A percentile compares a stretch with the other conserved stretches of the same genome.
Evolutionary conservation across 1,140 invertebrate species (phyloP).

Genomic region (Argopecten irradians): DNA sequence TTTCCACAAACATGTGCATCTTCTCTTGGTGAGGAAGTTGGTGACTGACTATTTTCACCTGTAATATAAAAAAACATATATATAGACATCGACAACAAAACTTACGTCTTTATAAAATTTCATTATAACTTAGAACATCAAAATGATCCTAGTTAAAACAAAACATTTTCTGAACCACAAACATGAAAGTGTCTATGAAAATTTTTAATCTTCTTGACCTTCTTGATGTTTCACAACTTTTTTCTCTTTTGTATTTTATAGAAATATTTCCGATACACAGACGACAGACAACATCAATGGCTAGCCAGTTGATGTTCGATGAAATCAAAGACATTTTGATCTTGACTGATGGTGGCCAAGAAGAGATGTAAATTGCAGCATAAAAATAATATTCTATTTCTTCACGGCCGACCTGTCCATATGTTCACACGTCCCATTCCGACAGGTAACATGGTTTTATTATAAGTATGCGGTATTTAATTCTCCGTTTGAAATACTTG

Average conservation of each 20-base stretch:
- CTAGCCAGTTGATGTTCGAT: background rate
- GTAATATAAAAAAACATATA: background rate
- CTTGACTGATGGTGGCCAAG: background rate
- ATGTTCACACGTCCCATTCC: background rate
- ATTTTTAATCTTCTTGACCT: background rate
- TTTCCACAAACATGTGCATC: slow-evolving; percentile 66
- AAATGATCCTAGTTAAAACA: background rate
- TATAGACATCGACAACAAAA: background rate
- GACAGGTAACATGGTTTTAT: slow-evolving; percentile 10
- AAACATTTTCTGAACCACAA: background rate
- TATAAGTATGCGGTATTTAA: slow-evolving; percentile 3
- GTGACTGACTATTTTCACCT: slow-evolving; percentile 23
- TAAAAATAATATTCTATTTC: slow-evolving; percentile 24
- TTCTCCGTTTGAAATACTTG: slow-evolving; percentile 15
- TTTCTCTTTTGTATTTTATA: background rate
- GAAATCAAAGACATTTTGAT: slow-evolving; percentile 18
- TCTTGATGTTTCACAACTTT: background rate
- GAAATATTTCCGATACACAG: background rate
- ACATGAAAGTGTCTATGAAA: background rate
- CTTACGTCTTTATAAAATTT: background rate
- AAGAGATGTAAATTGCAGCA: slow-evolving; percentile 17
- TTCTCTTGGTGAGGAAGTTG: slow-evolving; percentile 32
- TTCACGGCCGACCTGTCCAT: background rate
- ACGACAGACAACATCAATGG: slow-evolving; percentile 3
- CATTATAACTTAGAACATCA: background rate